Percentiles rank a stretch among this genome's conserved stretches.
These are phyloP conservation scores for Microcebus tavaratra DNA, from an alignment of 2,113 vertebrate genomes.

Conservation along the genomic window DNA sequence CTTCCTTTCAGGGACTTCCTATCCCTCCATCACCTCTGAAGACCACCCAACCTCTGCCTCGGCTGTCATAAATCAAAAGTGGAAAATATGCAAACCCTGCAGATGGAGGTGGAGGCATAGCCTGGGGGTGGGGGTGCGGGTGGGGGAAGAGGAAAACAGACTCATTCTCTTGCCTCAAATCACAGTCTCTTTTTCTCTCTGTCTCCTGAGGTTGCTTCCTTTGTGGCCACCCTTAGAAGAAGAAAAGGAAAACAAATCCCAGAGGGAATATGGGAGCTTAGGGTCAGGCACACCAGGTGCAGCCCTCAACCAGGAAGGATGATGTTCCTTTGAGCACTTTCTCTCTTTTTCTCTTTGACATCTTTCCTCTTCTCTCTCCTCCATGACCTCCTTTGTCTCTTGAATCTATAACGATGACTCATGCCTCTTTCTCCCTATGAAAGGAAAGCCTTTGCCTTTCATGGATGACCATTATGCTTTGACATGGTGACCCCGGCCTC, in stretches of 20 bases:
- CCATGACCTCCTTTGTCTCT: neutral
- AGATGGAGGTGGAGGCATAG: neutral
- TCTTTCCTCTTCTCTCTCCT: neutral
- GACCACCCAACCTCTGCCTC: neutral
- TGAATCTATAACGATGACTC: neutral
- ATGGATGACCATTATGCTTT: neutral
- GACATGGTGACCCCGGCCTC: neutral
- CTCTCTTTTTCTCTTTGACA: neutral
- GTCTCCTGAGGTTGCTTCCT: neutral
- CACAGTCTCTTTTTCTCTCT: neutral
- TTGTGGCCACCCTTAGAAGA: neutral
- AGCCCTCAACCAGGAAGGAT: neutral
- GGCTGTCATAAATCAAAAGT: neutral
- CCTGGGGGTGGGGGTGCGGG: neutral
- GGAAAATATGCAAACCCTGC: conserved; percentile 15
- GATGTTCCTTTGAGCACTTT: neutral
- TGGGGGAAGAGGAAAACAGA: neutral
- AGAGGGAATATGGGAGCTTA: neutral
- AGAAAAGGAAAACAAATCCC: neutral
- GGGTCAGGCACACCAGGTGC: neutral
- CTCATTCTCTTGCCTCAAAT: neutral
- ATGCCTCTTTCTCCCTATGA: neutral
- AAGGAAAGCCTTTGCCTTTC: neutral
- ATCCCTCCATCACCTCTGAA: neutral
- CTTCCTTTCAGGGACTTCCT: neutral